Percentiles rank a stretch among this genome's conserved stretches.
phyloP scores from a whole-genome alignment of 2,113 vertebrate genomes.

The Tychaedon coryphoeus region DNA sequence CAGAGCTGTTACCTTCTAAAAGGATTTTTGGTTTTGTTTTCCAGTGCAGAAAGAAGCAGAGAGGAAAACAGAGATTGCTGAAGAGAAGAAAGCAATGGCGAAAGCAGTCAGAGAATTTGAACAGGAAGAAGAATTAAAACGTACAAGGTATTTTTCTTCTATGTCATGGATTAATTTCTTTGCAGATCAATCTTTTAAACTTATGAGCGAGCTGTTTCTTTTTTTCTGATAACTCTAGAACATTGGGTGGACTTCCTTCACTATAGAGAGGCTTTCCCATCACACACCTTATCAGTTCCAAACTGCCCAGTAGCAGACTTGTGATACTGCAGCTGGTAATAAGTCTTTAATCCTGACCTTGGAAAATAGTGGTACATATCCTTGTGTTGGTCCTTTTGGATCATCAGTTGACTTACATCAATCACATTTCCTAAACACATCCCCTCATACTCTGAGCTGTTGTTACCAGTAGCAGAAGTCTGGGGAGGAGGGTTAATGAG shows the following conservation, averaged over 20 bases:
- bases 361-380: not conserved
- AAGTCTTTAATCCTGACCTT: not conserved
- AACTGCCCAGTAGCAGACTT: not conserved
- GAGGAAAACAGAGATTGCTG: constrained; percentile 66
- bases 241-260: not conserved
- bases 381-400: not conserved
- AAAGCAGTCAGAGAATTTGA: constrained; percentile 65
- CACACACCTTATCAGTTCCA: not conserved
- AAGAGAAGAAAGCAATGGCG: constrained; percentile 73
- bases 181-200: not conserved
- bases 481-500: not conserved
- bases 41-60: constrained; percentile 77
- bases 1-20: not conserved
- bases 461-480: not conserved
- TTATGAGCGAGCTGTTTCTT: not conserved
- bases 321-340: not conserved
- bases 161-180: not conserved
- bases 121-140: constrained; percentile 70
- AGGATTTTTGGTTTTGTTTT: not conserved
- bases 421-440: not conserved
- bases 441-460: not conserved
- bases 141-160: constrained; percentile 52
- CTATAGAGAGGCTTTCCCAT: not conserved
- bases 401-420: not conserved
- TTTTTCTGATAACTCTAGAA: not conserved